Evolutionary conservation across 2,797 vertebrate genomes (phyloP).

Genomic region (Anniella stebbinsi): DNA sequence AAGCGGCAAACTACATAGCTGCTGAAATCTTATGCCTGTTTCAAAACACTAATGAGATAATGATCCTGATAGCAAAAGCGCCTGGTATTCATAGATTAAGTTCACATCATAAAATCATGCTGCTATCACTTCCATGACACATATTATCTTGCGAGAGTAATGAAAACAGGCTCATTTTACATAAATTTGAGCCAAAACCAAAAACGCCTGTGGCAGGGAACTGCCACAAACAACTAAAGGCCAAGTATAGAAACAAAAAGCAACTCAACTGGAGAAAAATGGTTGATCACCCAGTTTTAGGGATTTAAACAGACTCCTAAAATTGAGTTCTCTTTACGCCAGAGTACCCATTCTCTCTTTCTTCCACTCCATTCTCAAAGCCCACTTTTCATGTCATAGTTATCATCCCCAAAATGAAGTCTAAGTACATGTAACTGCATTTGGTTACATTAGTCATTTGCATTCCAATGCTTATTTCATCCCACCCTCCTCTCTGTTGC

Average conservation of each 20-base stretch:
- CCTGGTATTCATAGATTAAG: neutral
- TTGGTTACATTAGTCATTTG: neutral
- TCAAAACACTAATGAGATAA: neutral
- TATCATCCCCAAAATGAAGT: neutral
- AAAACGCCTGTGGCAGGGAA: neutral
- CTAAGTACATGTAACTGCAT: neutral
- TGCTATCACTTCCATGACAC: conserved; percentile 3
- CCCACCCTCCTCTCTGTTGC: neutral
- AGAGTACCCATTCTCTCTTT: neutral
- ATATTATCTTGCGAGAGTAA: neutral
- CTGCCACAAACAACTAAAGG: neutral
- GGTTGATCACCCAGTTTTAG: neutral
- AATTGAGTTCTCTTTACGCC: neutral
- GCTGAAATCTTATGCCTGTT: neutral
- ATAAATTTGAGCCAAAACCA: neutral
- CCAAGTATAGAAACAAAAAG: neutral
- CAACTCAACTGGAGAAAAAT: neutral
- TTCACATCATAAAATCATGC: conserved; percentile 1
- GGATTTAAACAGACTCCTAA: neutral
- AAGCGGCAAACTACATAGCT: neutral
- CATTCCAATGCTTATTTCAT: neutral
- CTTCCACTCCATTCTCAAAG: neutral
- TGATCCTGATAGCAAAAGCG: neutral
- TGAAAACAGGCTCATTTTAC: neutral
- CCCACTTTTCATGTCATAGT: neutral